Evolutionary conservation across 35 echinoderm and acorn worm species (phyloP), one percentile per base, ranked within the genome.

Genomic region (Diadema setosum): DNA sequence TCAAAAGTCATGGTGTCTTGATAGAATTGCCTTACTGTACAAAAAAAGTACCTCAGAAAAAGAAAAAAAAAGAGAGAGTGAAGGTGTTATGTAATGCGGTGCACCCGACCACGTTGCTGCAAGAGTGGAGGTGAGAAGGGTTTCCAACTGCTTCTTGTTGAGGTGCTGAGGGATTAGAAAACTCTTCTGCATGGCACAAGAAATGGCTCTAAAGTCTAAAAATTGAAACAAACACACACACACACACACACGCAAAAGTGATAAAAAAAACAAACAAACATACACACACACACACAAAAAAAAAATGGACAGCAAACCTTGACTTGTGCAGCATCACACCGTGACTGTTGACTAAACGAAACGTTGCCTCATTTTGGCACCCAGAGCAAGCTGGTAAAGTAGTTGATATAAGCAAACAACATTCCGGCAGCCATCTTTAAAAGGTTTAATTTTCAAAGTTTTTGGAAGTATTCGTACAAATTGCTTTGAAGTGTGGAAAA

Each of bases 351-450:
- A 83, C 11, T 26, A 84, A 21, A 18, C 16, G 36, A 84, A 84
- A 25, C 25, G 82, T 49, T 61, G 34, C 82, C 31, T 20, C 29
- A 46, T 36, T 46, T 12, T 57, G 56, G 14, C 25, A 40, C 17
- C 2, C 26, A 39, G 55, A 85, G 18, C 16, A 86, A 81, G 43
- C 30, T 84, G 82, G 20, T 36, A 59, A 20, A 40, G 30, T 84
- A 57, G 42, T 40, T 21, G 46, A 59, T 33, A 39, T 37, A 84
- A 59, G 46, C 48, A 60, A 67, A 82, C 52, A 30, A 90, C 88
- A 90, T 90, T 90, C 88, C 88, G 63, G 50, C 25, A 70, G 65
- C 56, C 81, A 80, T 36, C 84, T 63, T 90, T 81, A 87, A 87
- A 73, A 44, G 33, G 39, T 43, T 70, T 46, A 87, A 87, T 27